These are phyloP conservation scores for Xyrichtys novacula DNA, from an alignment of 2,797 vertebrate genomes.

Conservation along the genomic window DNA sequence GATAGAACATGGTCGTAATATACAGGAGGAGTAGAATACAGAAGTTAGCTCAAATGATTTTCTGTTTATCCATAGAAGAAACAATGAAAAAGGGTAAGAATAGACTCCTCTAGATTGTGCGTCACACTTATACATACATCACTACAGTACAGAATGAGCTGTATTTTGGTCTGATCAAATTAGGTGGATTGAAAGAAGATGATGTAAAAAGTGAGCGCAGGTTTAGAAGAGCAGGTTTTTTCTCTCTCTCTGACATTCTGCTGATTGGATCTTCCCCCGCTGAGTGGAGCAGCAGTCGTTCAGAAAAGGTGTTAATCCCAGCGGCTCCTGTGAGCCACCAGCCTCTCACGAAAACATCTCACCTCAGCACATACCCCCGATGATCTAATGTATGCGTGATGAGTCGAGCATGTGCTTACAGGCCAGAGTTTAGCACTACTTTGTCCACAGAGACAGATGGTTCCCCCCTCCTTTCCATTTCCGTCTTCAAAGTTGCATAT, in stretches of 20 bases:
- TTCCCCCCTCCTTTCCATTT: background rate
- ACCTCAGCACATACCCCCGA: conserved; percentile 55
- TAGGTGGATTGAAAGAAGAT: background rate
- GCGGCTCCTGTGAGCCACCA: conserved; percentile 44
- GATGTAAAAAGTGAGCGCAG: conserved; percentile 20
- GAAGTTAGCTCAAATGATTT: too few relatives aligned
- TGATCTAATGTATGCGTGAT: conserved; percentile 59
- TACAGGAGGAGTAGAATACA: too few relatives aligned
- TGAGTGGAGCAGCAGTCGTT: conserved; percentile 31
- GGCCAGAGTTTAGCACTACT: conserved; percentile 41
- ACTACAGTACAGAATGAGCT: background rate
- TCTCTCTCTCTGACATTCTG: conserved; percentile 15
- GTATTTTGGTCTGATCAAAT: background rate
- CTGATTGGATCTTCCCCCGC: conserved; percentile 29
- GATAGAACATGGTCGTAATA: too few relatives aligned
- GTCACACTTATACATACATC: background rate
- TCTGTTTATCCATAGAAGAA: background rate
- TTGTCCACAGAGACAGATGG: conserved; percentile 54
- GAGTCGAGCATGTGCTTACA: conserved; percentile 57
- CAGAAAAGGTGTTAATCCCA: conserved; percentile 53
- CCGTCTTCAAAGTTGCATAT: conserved; percentile 39
- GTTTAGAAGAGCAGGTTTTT: conserved; percentile 8
- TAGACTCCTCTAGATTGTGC: background rate
- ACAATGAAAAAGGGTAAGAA: background rate
- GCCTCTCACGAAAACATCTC: conserved; percentile 60